These are phyloP conservation scores for Ridgeia piscesae DNA, from an alignment of 1,140 invertebrate genomes.

Conservation along the genomic window DNA sequence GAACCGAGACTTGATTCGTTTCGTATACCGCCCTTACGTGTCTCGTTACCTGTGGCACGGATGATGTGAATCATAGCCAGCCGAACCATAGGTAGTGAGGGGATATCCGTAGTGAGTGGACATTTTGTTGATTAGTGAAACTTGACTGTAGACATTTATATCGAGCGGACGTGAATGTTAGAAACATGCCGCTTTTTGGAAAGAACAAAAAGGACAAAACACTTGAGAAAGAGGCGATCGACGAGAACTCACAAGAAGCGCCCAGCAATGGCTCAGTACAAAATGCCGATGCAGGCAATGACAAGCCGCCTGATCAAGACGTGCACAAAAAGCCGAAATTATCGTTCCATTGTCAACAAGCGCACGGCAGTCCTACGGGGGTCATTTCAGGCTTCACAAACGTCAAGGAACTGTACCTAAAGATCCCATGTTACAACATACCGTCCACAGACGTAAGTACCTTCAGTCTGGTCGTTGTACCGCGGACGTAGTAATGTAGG, in stretches of 20 bases:
- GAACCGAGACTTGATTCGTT: background rate
- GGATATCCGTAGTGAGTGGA: no score
- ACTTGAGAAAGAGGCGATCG: background rate
- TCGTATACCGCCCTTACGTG: background rate
- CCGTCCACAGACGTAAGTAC: slow-evolving; percentile 52
- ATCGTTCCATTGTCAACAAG: slow-evolving; percentile 94
- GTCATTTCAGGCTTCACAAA: slow-evolving; percentile 93
- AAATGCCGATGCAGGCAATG: background rate
- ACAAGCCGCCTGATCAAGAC: background rate
- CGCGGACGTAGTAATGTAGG: no score
- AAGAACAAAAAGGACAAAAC: slow-evolving; percentile 5
- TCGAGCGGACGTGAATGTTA: background rate
- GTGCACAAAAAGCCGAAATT: slow-evolving; percentile 67
- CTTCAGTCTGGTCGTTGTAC: background rate
- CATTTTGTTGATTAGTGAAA: slow-evolving; percentile 6
- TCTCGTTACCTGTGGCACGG: background rate
- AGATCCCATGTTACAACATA: slow-evolving; percentile 94
- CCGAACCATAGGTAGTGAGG: background rate
- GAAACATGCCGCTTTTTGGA: slow-evolving; percentile 13
- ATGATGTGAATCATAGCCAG: background rate
- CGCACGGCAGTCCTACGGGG: slow-evolving; percentile 92
- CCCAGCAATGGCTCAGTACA: background rate
- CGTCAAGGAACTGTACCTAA: slow-evolving; percentile 91
- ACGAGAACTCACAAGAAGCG: background rate
- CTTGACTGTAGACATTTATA: background rate